Percentiles rank a stretch among this genome's conserved stretches.
phyloP scores from a whole-genome alignment of 2,113 vertebrate genomes.

The Nannospalax galili region DNA sequence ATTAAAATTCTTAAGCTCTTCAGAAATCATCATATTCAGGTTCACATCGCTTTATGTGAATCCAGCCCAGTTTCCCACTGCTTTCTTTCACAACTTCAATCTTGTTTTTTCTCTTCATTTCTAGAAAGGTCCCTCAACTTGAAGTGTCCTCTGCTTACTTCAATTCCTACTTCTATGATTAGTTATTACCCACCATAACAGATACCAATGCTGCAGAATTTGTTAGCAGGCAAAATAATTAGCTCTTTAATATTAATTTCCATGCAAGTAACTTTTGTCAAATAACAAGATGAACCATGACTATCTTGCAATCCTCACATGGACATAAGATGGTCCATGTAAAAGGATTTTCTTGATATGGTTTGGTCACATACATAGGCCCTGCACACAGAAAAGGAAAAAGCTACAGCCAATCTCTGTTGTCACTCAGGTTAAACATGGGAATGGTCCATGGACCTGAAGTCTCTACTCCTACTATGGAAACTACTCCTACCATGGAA shows the following conservation, averaged over 20 bases:
- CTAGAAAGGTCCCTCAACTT: neutral
- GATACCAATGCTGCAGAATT: neutral
- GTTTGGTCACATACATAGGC: neutral
- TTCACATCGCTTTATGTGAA: neutral
- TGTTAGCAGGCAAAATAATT: neutral
- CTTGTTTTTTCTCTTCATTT: neutral
- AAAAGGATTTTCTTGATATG: neutral
- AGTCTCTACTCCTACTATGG: neutral
- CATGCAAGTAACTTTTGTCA: neutral
- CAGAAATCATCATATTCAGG: conserved; percentile 44
- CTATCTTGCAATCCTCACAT: neutral
- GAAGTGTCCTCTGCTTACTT: neutral
- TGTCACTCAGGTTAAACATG: neutral
- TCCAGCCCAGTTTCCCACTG: neutral
- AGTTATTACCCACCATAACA: neutral
- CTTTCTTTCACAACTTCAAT: neutral
- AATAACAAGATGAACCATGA: neutral
- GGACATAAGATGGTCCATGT: neutral
- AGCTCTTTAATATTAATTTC: neutral
- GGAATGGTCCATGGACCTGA: neutral
- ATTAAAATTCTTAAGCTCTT: conserved; percentile 32
- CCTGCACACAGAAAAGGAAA: neutral
- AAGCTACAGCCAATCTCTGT: neutral
- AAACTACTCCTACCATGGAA: too few species aligned
- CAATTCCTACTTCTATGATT: neutral